Evolutionary conservation across 2,113 vertebrate species (phyloP).

Genomic region (Paracyprichromis sp.): DNA sequence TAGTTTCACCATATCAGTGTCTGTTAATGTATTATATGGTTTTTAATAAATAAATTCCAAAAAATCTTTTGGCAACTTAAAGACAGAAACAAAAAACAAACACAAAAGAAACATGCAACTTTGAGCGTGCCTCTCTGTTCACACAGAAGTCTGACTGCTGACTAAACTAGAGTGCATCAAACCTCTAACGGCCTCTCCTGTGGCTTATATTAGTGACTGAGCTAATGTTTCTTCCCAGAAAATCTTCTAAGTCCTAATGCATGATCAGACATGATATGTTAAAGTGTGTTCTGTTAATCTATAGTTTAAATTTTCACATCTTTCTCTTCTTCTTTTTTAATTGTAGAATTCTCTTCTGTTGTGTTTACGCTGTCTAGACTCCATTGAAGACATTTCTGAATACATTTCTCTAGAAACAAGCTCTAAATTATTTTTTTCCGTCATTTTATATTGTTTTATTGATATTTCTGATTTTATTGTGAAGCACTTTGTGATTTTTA

Average conservation of each 20-base stretch:
- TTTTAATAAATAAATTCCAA: background rate
- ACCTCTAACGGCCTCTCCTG: background rate
- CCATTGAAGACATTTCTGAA: background rate
- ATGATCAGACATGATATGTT: background rate
- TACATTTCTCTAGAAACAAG: background rate
- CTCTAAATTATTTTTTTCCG: rapidly evolving
- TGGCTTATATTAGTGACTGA: background rate
- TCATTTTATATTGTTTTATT: rapidly evolving
- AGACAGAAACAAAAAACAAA: background rate
- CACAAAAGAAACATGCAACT: background rate
- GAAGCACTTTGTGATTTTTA: background rate
- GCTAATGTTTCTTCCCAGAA: background rate
- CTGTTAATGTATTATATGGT: background rate
- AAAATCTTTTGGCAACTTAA: background rate
- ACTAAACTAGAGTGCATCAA: background rate
- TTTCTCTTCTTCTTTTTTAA: rapidly evolving
- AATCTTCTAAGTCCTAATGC: background rate
- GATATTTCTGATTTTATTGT: background rate
- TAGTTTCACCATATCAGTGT: background rate
- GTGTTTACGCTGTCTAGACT: background rate
- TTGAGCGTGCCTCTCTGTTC: background rate
- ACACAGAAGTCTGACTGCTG: background rate
- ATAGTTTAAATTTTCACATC: background rate
- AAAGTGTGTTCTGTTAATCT: background rate
- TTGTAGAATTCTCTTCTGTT: background rate